Conservation (phyloP, 2,113 vertebrate genomes). For the Sardina pilchardus region DNA sequence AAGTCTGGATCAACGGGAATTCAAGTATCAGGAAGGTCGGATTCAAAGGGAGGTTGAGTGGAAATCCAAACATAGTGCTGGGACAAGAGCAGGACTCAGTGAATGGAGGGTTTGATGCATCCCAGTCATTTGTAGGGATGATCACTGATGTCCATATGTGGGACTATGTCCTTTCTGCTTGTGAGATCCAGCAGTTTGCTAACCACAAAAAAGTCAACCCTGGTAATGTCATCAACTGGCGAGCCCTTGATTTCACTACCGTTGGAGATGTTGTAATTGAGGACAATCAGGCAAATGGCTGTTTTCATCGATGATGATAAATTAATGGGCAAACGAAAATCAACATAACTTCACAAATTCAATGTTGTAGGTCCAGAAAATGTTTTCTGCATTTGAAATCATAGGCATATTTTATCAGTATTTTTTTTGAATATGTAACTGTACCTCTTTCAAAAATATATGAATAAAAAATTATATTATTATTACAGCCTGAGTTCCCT, state of each 20-base stretch:
- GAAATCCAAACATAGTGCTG: constrained; percentile 38
- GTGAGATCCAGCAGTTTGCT: constrained; percentile 52
- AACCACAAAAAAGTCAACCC: constrained; percentile 37
- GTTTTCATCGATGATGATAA: not conserved
- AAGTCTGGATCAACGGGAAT: constrained; percentile 59
- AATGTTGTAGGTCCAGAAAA: too few relatives aligned
- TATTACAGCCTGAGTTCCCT: too few relatives aligned
- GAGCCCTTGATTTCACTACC: constrained; percentile 44
- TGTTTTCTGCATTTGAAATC: too few relatives aligned
- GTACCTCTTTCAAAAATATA: too few relatives aligned
- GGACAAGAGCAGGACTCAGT: constrained; percentile 63
- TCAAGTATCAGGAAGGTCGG: constrained; percentile 36
- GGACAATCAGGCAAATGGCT: not conserved
- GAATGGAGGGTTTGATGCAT: constrained; percentile 49
- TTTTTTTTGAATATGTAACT: too few relatives aligned
- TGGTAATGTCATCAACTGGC: constrained; percentile 65
- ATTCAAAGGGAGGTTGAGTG: constrained; percentile 17
- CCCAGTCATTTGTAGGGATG: constrained; percentile 61
- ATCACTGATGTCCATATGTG: constrained; percentile 66
- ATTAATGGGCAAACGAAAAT: not conserved
- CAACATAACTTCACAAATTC: not conserved
- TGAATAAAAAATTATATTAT: too few relatives aligned
- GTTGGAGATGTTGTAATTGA: not conserved
- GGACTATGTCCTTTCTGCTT: constrained; percentile 57
- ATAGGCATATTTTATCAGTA: too few relatives aligned